Conservation (phyloP, 2,888 invertebrate genomes). For the Hirtodrosophila alboralis region DNA sequence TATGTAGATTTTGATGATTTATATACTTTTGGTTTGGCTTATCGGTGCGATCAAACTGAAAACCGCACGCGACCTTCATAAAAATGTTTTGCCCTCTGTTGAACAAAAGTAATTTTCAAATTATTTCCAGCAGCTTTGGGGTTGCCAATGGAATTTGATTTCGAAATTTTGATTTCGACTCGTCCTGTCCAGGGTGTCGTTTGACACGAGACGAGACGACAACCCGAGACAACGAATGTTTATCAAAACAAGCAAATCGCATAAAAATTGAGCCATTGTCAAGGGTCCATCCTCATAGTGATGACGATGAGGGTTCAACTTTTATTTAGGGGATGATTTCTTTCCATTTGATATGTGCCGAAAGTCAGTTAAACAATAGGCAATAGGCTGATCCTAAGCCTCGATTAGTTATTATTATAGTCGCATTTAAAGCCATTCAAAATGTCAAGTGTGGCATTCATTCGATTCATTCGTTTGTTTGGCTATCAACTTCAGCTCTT, state of each 20-base stretch:
- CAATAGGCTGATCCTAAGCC: slow-evolving; percentile 45
- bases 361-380: slow-evolving; percentile 48
- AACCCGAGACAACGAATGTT: slow-evolving; percentile 47
- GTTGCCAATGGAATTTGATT: slow-evolving; percentile 59
- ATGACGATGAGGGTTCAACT: neutral
- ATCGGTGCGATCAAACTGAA: slow-evolving; percentile 62
- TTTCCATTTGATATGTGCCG: slow-evolving; percentile 18
- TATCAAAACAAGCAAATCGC: slow-evolving; percentile 77
- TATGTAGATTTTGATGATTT: slow-evolving; percentile 73
- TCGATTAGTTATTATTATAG: slow-evolving; percentile 66
- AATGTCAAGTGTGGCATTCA: slow-evolving; percentile 47
- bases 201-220: slow-evolving; percentile 49
- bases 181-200: slow-evolving; percentile 49
- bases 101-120: slow-evolving; percentile 76
- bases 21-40: slow-evolving; percentile 49
- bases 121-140: slow-evolving; percentile 77
- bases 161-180: slow-evolving; percentile 47
- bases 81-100: slow-evolving; percentile 60
- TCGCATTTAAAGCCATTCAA: slow-evolving; percentile 71
- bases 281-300: slow-evolving; percentile 40
- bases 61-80: slow-evolving; percentile 83
- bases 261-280: slow-evolving; percentile 77
- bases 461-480: slow-evolving; percentile 29
- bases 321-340: no score
- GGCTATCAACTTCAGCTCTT: slow-evolving; percentile 18